These are phyloP conservation scores for Phalanger gymnotis DNA, from an alignment of 2,797 vertebrate species.

Conservation along the genomic window DNA sequence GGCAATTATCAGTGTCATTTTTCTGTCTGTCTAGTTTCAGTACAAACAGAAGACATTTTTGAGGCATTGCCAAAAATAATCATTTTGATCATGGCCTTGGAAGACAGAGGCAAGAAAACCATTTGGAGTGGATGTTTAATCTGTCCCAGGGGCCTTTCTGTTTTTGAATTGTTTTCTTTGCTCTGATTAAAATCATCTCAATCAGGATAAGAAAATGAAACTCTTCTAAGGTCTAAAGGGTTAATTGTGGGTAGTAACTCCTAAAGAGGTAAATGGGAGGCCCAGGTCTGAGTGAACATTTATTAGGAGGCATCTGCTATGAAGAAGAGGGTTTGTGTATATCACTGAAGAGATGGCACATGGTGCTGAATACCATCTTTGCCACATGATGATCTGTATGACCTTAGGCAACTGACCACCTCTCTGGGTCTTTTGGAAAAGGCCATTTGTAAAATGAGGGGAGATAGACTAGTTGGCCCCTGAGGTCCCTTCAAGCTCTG, in stretches of 20 bases:
- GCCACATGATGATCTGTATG: background rate
- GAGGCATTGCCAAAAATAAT: constrained; percentile 16
- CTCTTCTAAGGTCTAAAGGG: background rate
- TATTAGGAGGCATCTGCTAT: background rate
- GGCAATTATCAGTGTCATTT: background rate
- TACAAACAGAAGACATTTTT: constrained; percentile 20
- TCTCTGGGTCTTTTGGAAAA: background rate
- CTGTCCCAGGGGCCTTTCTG: background rate
- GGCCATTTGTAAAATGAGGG: background rate
- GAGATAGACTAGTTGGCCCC: background rate
- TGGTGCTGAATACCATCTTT: background rate
- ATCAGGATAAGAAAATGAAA: background rate
- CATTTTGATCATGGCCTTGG: background rate
- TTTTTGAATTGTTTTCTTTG: background rate
- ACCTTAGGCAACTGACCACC: background rate
- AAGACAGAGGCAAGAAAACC: background rate
- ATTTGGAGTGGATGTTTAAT: background rate
- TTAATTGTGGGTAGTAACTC: background rate
- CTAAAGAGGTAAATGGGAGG: background rate
- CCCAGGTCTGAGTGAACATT: background rate
- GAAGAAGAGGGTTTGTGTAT: background rate
- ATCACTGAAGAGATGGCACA: background rate
- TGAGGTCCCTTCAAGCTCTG: background rate
- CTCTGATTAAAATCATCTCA: background rate
- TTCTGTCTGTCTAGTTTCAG: constrained; percentile 7